Evolutionary conservation across 2,888 invertebrate species (phyloP), one percentile per base, ranked within the genome.

Genomic region (Euproctis similis): DNA sequence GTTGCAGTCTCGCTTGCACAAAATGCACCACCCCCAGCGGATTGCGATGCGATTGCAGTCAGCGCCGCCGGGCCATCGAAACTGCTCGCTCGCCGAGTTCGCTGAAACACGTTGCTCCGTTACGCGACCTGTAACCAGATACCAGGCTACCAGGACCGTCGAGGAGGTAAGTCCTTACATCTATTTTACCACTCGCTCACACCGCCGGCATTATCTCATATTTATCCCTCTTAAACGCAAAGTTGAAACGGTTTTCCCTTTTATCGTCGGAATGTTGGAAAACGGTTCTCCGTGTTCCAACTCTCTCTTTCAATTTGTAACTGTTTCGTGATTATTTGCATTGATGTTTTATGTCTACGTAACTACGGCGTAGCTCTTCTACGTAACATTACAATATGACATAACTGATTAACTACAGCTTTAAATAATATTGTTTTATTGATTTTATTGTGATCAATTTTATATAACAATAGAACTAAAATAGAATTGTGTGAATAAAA

Each of bases 241-340:
- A 62, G 53, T 69, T 66, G 55, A 53, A 63, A 58, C 60, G 59
- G 72, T 61, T 84, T 84, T 84, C 84, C 77, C 84, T 84, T 82
- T 84, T 82, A 81, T 70, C 64, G 46, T 39, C 42, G 84, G 84
- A 81, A 82, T 82, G 82, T 77, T 65, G 77, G 72, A 77, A 80
- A 82, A 65, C 73, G 67, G 75, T 77, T 75, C 75, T 82, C 59
- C 58, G 74, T 73, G 74, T 64, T 64, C 66, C 59, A 61, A 81
- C 82, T 84, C 81, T 84, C 82, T 74, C 81, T 81, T 82, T 84
- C 84, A 65, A 65, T 67, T 57, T 74, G 75, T 80, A 77, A 78
- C 60, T 51, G 62, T 52, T 60, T 57, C 46, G 45, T 61, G 52
- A 64, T 72, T 64, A 56, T 54, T n/a, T 42, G 35, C 43, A 59